Evolutionary conservation across 2,113 vertebrate species (phyloP).

Genomic region (Butorides virescens): DNA sequence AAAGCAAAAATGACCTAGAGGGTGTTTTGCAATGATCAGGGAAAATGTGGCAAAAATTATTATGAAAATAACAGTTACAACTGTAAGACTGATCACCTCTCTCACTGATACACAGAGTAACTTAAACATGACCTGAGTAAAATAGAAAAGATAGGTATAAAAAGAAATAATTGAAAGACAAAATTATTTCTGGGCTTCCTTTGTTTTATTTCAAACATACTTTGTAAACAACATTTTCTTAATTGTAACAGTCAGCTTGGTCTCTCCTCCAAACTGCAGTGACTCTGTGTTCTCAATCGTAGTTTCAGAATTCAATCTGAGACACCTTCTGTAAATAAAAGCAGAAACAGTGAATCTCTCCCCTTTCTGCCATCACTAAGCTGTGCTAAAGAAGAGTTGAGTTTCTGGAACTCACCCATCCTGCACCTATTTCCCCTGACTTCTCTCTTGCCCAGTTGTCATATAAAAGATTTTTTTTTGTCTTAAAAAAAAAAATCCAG

Average conservation of each 20-base stretch:
- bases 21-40: neutral
- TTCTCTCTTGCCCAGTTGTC: neutral
- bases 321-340: neutral
- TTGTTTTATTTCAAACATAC: neutral
- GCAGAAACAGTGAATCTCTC: neutral
- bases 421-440: neutral
- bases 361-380: neutral
- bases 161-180: neutral
- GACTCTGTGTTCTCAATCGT: neutral
- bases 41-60: neutral
- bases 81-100: neutral
- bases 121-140: neutral
- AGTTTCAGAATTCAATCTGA: neutral
- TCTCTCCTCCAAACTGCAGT: slow-evolving; percentile 2
- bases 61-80: neutral
- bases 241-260: slow-evolving; percentile 65
- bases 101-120: neutral
- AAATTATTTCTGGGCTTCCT: neutral
- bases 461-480: neutral
- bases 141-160: neutral
- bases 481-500: neutral
- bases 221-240: neutral
- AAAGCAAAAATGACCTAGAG: neutral
- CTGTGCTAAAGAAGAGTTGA: neutral
- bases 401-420: neutral